Conservation (phyloP, 2,888 invertebrate species). For the Eutolmus rufibarbis region DNA sequence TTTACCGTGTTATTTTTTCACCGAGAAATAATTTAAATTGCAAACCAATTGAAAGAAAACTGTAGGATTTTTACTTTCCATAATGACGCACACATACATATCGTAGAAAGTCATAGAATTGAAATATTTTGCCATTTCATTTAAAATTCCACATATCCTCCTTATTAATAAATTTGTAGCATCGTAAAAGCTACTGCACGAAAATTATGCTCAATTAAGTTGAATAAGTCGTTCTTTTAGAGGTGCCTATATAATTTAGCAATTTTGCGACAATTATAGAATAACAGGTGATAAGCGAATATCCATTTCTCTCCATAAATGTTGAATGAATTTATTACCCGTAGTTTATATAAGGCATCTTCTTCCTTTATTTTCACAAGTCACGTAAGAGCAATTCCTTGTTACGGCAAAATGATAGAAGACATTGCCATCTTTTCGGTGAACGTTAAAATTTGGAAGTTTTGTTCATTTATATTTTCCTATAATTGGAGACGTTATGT, state of each 20-base stretch:
- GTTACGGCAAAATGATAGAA: constrained; percentile 50
- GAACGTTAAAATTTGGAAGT: constrained; percentile 56
- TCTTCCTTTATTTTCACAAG: neutral
- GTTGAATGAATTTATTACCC: neutral
- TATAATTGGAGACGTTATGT: constrained; percentile 54
- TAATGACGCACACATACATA: too few species aligned
- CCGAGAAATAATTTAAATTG: too few species aligned
- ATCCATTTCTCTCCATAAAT: neutral
- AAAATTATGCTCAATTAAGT: neutral
- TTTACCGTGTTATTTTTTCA: too few species aligned
- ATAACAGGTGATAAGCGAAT: neutral
- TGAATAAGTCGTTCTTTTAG: neutral
- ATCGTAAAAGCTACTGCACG: neutral
- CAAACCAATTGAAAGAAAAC: too few species aligned
- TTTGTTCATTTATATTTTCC: constrained; percentile 53
- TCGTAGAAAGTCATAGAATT: too few species aligned
- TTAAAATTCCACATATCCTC: neutral
- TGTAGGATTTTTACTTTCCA: too few species aligned
- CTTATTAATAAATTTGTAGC: neutral
- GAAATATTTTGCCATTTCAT: too few species aligned
- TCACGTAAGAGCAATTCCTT: neutral
- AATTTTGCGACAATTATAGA: neutral
- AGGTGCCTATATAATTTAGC: neutral
- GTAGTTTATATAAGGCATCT: neutral
- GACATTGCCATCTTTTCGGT: constrained; percentile 55